phyloP scores from a whole-genome alignment of 2,888 invertebrate species.

The Pammene fasciana region DNA sequence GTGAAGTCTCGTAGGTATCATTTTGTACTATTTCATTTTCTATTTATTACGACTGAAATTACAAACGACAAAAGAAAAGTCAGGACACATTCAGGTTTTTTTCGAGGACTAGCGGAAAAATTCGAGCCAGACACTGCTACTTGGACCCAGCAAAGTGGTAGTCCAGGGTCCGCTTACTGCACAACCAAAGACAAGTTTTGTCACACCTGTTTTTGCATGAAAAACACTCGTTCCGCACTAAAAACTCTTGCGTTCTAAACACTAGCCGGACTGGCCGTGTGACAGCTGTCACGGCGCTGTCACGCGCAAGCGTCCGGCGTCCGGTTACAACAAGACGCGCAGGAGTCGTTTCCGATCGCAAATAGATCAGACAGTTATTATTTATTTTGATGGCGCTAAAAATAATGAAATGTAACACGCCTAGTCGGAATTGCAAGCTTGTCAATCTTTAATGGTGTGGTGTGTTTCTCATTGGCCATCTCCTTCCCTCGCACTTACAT shows the following conservation, averaged over 20 bases:
- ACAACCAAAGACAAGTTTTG: neutral
- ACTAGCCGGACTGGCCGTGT: conserved; percentile 65
- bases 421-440: conserved; percentile 14
- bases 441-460: neutral
- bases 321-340: conserved; percentile 78
- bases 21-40: too few relatives aligned
- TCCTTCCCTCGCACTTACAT: neutral
- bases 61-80: too few relatives aligned
- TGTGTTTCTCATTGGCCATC: neutral
- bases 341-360: conserved; percentile 75
- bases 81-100: too few relatives aligned
- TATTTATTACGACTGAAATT: too few relatives aligned
- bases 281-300: conserved; percentile 82
- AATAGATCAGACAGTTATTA: conserved; percentile 48
- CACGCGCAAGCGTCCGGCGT: conserved; percentile 72
- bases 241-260: conserved; percentile 53
- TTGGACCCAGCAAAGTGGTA: neutral
- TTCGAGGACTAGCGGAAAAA: too few relatives aligned
- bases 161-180: neutral
- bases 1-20: too few relatives aligned
- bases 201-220: conserved; percentile 13
- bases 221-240: conserved; percentile 34
- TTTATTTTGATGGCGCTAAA: conserved; percentile 27
- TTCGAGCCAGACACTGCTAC: too few relatives aligned
- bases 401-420: conserved; percentile 21